phyloP scores from a whole-genome alignment of 2,113 vertebrate genomes.

The Ascaphus truei region DNA sequence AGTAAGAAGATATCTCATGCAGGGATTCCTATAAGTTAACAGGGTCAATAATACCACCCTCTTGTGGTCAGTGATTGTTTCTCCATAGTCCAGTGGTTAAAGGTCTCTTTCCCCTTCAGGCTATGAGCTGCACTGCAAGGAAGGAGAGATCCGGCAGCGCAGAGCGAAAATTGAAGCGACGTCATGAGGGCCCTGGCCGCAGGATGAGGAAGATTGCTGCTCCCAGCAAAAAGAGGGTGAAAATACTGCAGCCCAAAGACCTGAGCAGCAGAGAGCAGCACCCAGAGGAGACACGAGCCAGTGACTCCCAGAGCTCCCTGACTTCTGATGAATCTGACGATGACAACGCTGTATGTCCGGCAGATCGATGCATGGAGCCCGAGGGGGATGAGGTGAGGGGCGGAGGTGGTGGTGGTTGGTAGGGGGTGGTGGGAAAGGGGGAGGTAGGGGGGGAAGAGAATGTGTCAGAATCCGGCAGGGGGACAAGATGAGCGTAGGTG shows the following conservation, averaged over 20 bases:
- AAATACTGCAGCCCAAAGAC: slow-evolving; percentile 65
- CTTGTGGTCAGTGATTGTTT: no score
- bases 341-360: slow-evolving; percentile 87
- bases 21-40: no score
- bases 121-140: slow-evolving; percentile 59
- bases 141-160: slow-evolving; percentile 61
- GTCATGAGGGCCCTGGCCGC: slow-evolving; percentile 70
- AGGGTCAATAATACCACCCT: no score
- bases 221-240: slow-evolving; percentile 77
- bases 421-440: no score
- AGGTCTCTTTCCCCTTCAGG: slow-evolving; percentile 47
- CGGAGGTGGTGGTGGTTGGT: no score
- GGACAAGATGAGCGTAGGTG: no score
- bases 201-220: slow-evolving; percentile 72
- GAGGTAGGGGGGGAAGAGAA: no score
- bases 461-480: no score
- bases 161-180: slow-evolving; percentile 84
- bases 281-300: slow-evolving; percentile 55
- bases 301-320: slow-evolving; percentile 71
- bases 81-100: no score
- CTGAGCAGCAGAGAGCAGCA: slow-evolving; percentile 52
- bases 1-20: no score
- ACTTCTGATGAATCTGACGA: slow-evolving; percentile 88
- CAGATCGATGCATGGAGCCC: slow-evolving; percentile 84
- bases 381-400: slow-evolving; percentile 92